Evolutionary conservation across 2,888 invertebrate genomes (phyloP).

Genomic region (Drosophila emarginata): DNA sequence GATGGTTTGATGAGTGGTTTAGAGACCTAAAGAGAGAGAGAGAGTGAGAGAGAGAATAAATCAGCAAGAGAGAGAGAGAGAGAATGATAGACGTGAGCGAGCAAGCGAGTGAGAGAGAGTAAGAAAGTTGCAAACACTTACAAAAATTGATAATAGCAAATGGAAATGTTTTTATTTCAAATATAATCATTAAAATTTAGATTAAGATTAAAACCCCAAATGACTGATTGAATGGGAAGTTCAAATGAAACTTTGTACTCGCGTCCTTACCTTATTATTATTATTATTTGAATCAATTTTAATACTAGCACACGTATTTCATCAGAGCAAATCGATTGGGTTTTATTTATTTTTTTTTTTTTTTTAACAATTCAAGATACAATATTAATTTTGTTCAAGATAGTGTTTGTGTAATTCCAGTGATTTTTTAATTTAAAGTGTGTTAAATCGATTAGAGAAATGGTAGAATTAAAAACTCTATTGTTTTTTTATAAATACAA

Average conservation of each 20-base stretch:
- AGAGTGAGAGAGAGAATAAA: not conserved
- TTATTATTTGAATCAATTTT: too few species aligned
- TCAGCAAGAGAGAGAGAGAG: not conserved
- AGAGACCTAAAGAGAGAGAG: conserved; percentile 9
- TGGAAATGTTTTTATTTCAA: conserved; percentile 10
- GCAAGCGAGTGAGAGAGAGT: not conserved
- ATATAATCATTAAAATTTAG: conserved; percentile 1
- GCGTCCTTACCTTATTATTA: too few species aligned
- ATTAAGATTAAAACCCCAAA: not conserved
- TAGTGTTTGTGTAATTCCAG: too few species aligned
- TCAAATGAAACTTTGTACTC: not conserved
- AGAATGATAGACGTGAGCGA: not conserved
- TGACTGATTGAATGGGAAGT: not conserved
- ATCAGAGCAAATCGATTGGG: too few species aligned
- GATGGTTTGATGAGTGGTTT: conserved; percentile 25
- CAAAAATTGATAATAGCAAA: conserved; percentile 8
- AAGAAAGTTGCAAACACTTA: not conserved
- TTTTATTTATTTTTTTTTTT: too few species aligned
- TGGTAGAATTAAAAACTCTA: too few species aligned
- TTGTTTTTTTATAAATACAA: too few species aligned
- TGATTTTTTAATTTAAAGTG: too few species aligned
- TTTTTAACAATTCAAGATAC: too few species aligned
- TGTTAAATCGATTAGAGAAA: too few species aligned
- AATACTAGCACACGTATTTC: too few species aligned
- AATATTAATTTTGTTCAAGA: too few species aligned